Base-by-base conservation (phyloP, 2,797 vertebrate species). In the Perodicticus potto region DNA sequence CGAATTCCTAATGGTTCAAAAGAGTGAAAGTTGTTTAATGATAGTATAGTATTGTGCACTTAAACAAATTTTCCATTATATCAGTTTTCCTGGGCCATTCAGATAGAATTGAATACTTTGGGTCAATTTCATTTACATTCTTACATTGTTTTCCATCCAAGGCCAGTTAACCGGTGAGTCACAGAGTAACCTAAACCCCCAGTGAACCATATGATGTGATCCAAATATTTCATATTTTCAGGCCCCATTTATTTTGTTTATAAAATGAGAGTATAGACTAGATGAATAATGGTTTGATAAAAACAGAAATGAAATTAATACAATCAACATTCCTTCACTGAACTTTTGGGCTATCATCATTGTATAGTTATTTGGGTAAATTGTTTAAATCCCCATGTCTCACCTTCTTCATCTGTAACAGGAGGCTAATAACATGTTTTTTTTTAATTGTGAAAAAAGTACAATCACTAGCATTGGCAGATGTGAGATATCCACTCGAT, bases 71-170 rank as follows among this genome's bases (percentile, higher is more conserved):
- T 96, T 5, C 13, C 5, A 1, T 8, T 61, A 7, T 16, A 37
- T 89, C 10, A 45, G 7, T 84, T 94, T 84, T 25, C 34, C 29
- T 73, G 87, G 90, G 27, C 10, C 34, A 80, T 94, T 93, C 40
- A 88, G 45, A 45, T 69, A 1, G 3, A 74, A 74, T 11, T 19
- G 11, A 84, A 12, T 69, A n/a, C 14, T 40, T 69, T 78, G 3
- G 17, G 29, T 43, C 1, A 45, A 63, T 6, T 65, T 87, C 22
- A 78, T 19, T 67, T 67, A 67, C 32, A 67, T 67, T 67, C 12
- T 83, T 57, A 29, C 16, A 59, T 29, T 92, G 34, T 6, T 86
- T 90, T 32, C 61, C 2, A 20, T 59, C 11, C 10, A 29, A 55
- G 4, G 10, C 5, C 69, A 49, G 7, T 45, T 83, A 80, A 86